Base-by-base conservation (phyloP, 2,797 vertebrate genomes). In the Acanthurus tractus region DNA sequence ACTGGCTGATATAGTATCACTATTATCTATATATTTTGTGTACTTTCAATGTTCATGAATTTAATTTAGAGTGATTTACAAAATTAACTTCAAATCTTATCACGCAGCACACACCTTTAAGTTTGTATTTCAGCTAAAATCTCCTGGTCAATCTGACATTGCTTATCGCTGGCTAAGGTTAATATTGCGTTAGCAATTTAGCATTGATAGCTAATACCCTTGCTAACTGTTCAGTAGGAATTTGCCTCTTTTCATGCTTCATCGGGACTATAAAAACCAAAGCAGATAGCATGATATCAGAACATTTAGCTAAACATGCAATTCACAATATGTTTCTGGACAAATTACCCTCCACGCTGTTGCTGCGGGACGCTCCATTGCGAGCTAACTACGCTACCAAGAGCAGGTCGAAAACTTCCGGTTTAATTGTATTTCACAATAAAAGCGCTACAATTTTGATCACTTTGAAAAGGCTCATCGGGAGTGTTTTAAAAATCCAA, bases 301-400 rank as follows among this genome's bases (percentile, higher is more conserved):
- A 0, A 38, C 3, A 42, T 29, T n/a, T 0, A 3, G 0, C 4
- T 0, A 20, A 46, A 1, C 14, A 2, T 1, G 0, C 3, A 6
- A 46, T 54, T 34, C 7, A 29, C 1, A 56, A 8, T 0, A 8
- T 0, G 36, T 57, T 56, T 5, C 36, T 34, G 15, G 5, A 48
- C 69, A 23, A 58, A 42, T 91, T 92, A 93, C 93, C 92, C 79
- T 92, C 93, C 93, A 94, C 1, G 4, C 0, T 40, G 0, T 6
- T 8, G 2, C 13, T 13, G 2, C 36, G 25, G 68, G 1, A 0
- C 0, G n/a, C 2, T 82, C 90, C 93, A 94, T 92, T 7, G 73
- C 57, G 83, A 79, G 17, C 25, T 29, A 29, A 29, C 49, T 12
- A 38, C 0, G 1, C n/a, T 53, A 66, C 57, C 63, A 8, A 15